A percentile compares a stretch with the other conserved stretches of the same genome.
Evolutionary conservation across 2,113 vertebrate genomes (phyloP).

Genomic region (Heterotis niloticus): DNA sequence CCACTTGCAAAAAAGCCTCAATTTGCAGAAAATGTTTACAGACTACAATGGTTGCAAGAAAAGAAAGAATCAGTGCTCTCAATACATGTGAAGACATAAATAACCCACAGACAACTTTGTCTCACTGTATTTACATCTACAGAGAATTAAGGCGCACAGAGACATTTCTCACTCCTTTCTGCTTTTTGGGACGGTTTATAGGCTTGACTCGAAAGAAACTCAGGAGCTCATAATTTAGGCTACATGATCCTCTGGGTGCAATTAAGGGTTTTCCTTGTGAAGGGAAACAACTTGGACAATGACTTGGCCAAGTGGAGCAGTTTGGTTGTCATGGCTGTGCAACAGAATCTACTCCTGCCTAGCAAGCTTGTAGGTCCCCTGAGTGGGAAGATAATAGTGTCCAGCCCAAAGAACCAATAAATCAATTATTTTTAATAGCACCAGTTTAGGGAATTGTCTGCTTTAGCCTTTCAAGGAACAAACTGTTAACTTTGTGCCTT

Average conservation of each 20-base stretch:
- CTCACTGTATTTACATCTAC: background rate
- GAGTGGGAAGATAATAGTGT: slow-evolving; percentile 80
- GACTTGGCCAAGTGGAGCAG: slow-evolving; percentile 54
- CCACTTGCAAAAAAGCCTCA: background rate
- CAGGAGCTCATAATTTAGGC: slow-evolving; percentile 55
- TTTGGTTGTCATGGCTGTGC: slow-evolving; percentile 73
- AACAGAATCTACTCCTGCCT: slow-evolving; percentile 74
- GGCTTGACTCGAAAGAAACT: slow-evolving; percentile 48
- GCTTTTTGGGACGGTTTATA: slow-evolving; percentile 52
- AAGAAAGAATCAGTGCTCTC: background rate
- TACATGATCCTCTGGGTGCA: slow-evolving; percentile 61
- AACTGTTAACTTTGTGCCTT: too few species aligned
- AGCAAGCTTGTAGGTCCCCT: slow-evolving; percentile 71
- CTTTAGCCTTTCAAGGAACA: slow-evolving; percentile 56
- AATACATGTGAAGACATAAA: background rate
- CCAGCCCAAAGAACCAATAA: slow-evolving; percentile 80
- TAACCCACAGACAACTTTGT: background rate
- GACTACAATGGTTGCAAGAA: background rate
- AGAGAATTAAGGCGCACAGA: background rate
- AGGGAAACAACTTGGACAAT: slow-evolving; percentile 58
- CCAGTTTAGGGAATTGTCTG: slow-evolving; percentile 69
- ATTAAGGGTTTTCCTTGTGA: slow-evolving; percentile 54
- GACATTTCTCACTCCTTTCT: background rate
- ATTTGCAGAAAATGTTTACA: background rate
- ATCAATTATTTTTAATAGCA: slow-evolving; percentile 83